Base-by-base conservation (phyloP, 2,113 vertebrate species). In the Mirza zaza region DNA sequence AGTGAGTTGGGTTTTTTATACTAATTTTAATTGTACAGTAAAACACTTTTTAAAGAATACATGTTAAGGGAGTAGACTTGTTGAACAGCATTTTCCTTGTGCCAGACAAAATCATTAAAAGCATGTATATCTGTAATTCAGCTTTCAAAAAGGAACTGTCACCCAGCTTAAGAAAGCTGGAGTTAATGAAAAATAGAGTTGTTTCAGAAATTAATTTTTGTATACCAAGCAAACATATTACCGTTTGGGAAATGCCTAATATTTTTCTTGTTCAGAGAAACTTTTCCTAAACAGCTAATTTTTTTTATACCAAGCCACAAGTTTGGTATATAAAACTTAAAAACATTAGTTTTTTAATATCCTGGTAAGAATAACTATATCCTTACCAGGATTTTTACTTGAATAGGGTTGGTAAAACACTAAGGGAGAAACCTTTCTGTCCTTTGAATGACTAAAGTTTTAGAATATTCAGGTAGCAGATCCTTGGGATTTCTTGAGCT, bases 1-100 rank as follows among this genome's bases (percentile, higher is more conserved):
- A 99, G 99, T 99, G 99, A 99, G 99, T 99, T 98, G 98, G 98
- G 98, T 98, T 99, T 99, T 99, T 99, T 98, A 98, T 98, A 99
- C 97, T 98, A 98, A 99, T 98, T 98, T 98, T 98, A 95, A 98
- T 98, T 98, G 92, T 97, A 98, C 98, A 98, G 98, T 98, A 98
- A 98, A 98, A 98, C 97, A 97, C 97, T 98, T 98, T 98, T 98
- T 98, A 98, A 98, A 98, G 97, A 96, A 97, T 88, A 98, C 86
- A 83, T 98, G 98, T 98, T 97, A 96, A 98, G 97, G 97, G 98
- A 98, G 94, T 97, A 97, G 97, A 98, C 96, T 96, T 98, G 97
- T 98, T 97, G 97, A 98, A 98, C 36, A 97, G 8, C 87, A 90
- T 98, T 98, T 98, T 98, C 96, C 97, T 98, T 98, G 98, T 98